Evolutionary conservation across 2,797 vertebrate genomes (phyloP).

Genomic region (Hypotaenidia philippensis): DNA sequence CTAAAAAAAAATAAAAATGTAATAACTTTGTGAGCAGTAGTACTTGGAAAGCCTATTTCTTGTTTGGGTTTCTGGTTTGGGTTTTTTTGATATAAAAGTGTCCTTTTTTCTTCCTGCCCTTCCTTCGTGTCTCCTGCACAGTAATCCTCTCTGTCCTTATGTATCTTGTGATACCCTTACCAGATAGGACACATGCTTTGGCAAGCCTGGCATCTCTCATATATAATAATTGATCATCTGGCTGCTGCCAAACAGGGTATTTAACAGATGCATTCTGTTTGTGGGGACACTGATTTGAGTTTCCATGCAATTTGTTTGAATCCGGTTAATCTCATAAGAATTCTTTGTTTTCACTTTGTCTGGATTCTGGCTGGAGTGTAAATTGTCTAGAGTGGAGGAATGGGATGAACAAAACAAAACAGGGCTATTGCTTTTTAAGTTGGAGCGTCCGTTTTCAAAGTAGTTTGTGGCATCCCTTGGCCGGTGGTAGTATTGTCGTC

Average conservation of each 20-base stretch:
- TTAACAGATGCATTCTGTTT: neutral
- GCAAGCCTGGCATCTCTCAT: neutral
- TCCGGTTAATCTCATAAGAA: neutral
- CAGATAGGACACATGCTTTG: neutral
- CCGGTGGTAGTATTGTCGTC: neutral
- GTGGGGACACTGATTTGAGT: neutral
- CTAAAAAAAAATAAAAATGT: neutral
- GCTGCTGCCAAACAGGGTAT: neutral
- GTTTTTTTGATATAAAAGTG: neutral
- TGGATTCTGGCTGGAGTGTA: neutral
- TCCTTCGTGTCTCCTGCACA: neutral
- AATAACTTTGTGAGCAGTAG: neutral
- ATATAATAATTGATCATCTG: neutral
- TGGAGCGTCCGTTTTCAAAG: rapidly evolving
- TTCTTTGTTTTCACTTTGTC: neutral
- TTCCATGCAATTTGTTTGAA: neutral
- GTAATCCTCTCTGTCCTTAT: neutral
- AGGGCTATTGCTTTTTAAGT: neutral
- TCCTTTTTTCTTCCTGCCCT: slow-evolving; percentile 48
- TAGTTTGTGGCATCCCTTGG: neutral
- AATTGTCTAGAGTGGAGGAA: neutral
- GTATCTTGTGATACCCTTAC: neutral
- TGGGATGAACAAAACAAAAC: neutral
- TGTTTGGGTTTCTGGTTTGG: neutral
- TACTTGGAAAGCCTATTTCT: neutral